These are phyloP conservation scores for Mola mola DNA, from an alignment of 2,113 vertebrate genomes.

Conservation along the genomic window DNA sequence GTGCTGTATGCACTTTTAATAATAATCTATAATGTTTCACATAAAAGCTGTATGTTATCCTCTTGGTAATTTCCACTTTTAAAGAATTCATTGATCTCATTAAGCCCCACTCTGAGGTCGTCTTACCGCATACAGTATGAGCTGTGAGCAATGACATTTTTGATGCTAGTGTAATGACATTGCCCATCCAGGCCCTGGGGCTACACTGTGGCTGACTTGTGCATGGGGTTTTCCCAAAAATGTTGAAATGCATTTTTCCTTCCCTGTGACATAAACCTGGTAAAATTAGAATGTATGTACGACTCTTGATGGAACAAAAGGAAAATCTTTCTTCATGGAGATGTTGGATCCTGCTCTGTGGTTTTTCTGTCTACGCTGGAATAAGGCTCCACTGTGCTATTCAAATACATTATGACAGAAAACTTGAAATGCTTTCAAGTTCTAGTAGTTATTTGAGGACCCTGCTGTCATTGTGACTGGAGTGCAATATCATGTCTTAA, in stretches of 20 bases:
- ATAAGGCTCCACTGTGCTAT: not conserved
- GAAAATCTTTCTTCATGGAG: not conserved
- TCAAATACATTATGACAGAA: too few relatives aligned
- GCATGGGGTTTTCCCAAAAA: conserved; percentile 33
- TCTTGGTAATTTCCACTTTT: conserved; percentile 11
- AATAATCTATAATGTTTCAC: not conserved
- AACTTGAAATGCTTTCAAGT: not conserved
- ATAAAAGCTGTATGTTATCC: not conserved
- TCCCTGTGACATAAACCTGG: conserved; percentile 33
- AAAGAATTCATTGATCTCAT: conserved; percentile 40
- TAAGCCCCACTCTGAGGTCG: conserved; percentile 38
- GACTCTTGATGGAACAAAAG: conserved; percentile 6
- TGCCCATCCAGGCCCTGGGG: conserved; percentile 47
- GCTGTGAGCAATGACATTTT: conserved; percentile 65
- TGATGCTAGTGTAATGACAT: conserved; percentile 51
- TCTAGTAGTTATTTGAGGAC: not conserved
- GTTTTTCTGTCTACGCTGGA: not conserved
- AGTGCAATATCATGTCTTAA: conserved; percentile 5
- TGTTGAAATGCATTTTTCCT: conserved; percentile 26
- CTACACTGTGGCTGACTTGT: conserved; percentile 31
- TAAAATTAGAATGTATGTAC: conserved; percentile 29
- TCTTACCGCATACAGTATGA: conserved; percentile 43
- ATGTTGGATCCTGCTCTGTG: not conserved
- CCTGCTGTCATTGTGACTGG: too few relatives aligned
- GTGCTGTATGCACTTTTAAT: not conserved